phyloP scores from a whole-genome alignment of 2,888 invertebrate species.

The Chrysina gloriosa region DNA sequence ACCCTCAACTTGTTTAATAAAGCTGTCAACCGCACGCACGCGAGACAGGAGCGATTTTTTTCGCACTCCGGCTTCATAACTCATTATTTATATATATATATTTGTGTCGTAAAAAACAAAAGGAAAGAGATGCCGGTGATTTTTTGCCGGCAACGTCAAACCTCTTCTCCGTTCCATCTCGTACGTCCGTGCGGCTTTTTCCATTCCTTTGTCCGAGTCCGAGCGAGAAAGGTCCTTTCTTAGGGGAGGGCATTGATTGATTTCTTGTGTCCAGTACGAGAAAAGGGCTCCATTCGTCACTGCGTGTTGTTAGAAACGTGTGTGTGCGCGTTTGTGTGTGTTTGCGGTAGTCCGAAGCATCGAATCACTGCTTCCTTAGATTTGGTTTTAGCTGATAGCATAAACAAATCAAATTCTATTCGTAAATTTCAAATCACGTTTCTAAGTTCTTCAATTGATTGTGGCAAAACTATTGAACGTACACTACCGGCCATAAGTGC shows the following conservation, averaged over 20 bases:
- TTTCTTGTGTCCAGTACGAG: conserved; percentile 30
- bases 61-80: conserved; percentile 14
- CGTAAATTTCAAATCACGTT: no score
- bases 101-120: conserved; percentile 5
- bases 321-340: background rate
- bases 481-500: no score
- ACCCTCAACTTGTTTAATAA: conserved; percentile 28
- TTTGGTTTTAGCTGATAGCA: no score
- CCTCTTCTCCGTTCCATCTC: conserved; percentile 7
- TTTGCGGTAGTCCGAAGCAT: background rate
- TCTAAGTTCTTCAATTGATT: no score
- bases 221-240: conserved; percentile 32
- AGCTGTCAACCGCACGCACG: conserved; percentile 20
- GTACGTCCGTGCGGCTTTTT: conserved; percentile 1
- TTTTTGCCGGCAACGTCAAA: conserved; percentile 11
- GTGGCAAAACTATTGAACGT: no score
- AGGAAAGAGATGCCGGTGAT: conserved; percentile 2
- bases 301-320: conserved; percentile 8
- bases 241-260: conserved; percentile 33
- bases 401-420: no score
- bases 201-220: conserved; percentile 12
- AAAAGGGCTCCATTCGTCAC: conserved; percentile 35
- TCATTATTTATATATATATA: conserved; percentile 32
- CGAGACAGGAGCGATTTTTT: conserved; percentile 26
- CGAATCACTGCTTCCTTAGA: conserved; percentile 4